phyloP scores from a whole-genome alignment of 2,113 vertebrate genomes.

The Oxyura jamaicensis region DNA sequence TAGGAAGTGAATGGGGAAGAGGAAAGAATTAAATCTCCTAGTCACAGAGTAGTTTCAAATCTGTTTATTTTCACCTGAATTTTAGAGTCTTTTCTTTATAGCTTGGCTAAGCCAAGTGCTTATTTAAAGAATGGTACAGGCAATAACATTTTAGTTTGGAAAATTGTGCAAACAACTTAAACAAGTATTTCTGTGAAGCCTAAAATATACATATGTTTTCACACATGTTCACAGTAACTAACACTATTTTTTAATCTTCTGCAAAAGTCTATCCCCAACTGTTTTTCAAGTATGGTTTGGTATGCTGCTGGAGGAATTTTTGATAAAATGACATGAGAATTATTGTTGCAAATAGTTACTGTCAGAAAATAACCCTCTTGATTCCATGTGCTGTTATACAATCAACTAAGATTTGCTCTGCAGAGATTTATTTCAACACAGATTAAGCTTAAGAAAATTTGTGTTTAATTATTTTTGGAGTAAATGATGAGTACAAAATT shows the following conservation, averaged over 20 bases:
- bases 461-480: neutral
- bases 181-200: constrained; percentile 27
- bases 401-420: neutral
- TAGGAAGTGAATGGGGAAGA: neutral
- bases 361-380: neutral
- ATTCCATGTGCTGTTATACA: neutral
- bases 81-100: neutral
- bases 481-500: neutral
- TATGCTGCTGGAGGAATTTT: neutral
- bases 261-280: neutral
- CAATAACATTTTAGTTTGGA: neutral
- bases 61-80: neutral
- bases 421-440: neutral
- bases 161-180: constrained; percentile 17
- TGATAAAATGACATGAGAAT: neutral
- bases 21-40: neutral
- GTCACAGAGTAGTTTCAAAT: neutral
- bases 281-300: neutral
- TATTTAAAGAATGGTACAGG: constrained; percentile 7
- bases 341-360: neutral
- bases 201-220: neutral
- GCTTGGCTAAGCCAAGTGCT: neutral
- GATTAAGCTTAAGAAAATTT: neutral
- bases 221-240: neutral
- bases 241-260: neutral